Base-by-base conservation (phyloP, 2,797 vertebrate species). In the Graptemys geographica region DNA sequence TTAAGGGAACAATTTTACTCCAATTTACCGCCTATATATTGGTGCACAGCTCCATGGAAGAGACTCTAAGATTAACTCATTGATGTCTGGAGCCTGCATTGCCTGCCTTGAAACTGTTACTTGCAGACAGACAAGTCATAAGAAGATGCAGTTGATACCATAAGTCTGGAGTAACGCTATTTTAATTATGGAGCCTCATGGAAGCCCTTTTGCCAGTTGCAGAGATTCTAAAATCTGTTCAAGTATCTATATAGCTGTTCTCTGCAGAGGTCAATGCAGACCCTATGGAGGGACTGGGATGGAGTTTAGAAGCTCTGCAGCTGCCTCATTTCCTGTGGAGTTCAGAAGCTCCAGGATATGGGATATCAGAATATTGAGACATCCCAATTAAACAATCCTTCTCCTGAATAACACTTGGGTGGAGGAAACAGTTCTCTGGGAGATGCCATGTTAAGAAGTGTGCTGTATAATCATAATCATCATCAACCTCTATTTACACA, bases 311-410 rank as follows among this genome's bases (percentile, higher is more conserved):
- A 10, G 86, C 53, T 76, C 91, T 59, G 37, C 6, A 62, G 81
- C 41, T 57, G 11, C 27, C 41, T 59, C 6, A 2, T 2, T 2
- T 11, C 19, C 62, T 76, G 15, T 1, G 0, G 1, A 8, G 81
- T 65, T 53, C 78, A 59, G 65, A 33, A 47, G 2, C 11, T 69
- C 69, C 31, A 37, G 4, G 2, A 18, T 41, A 47, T 49, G 33
- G 28, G 31, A 55, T 9, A 47, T 47, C 33, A 76, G 57, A 80
- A 37, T 51, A 15, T 23, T 1, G 9, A 72, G 80, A 89, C 81
- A 55, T 15, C 25, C 1, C 76, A 0, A 0, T 41, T 55, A 69
- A 41, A n/a, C 33, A 47, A 81, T 1, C 47, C 18, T 2, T 4
- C 47, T 56, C 87, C 76, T 87, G 79, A 19, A 4, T 8, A 33